Evolutionary conservation across 2,113 vertebrate species (phyloP).

Genomic region (Labrus mixtus): DNA sequence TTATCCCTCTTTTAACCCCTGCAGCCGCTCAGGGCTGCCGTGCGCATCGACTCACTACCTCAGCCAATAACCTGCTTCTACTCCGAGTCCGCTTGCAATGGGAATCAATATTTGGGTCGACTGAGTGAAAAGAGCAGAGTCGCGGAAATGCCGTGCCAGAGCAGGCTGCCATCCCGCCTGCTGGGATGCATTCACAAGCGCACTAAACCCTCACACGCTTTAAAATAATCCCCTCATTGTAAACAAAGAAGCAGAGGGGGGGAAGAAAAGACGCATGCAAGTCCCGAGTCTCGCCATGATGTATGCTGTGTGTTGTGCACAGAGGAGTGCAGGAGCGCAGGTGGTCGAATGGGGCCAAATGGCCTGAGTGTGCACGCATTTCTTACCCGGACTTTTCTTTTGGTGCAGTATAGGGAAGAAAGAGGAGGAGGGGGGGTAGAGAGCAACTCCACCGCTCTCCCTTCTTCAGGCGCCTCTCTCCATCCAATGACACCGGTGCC

Average conservation of each 20-base stretch:
- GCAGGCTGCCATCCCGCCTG: slow-evolving; percentile 26
- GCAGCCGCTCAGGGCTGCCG: background rate
- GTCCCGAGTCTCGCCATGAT: slow-evolving; percentile 29
- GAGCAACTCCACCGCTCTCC: slow-evolving; percentile 79
- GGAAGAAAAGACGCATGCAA: slow-evolving; percentile 21
- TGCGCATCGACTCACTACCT: background rate
- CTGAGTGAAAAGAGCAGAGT: background rate
- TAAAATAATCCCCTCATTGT: slow-evolving; percentile 3
- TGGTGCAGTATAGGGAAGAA: slow-evolving; percentile 77
- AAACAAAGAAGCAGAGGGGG: background rate
- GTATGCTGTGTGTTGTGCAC: background rate
- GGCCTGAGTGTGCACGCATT: slow-evolving; percentile 40
- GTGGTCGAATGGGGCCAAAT: slow-evolving; percentile 30
- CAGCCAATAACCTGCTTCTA: slow-evolving; percentile 16
- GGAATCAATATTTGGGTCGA: slow-evolving; percentile 35
- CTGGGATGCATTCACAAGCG: slow-evolving; percentile 17
- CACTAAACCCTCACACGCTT: slow-evolving; percentile 23
- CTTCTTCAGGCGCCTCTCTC: slow-evolving; percentile 79
- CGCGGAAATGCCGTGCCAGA: slow-evolving; percentile 1
- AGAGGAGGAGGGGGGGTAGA: slow-evolving; percentile 53
- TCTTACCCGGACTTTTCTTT: slow-evolving; percentile 83
- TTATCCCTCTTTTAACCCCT: slow-evolving; percentile 5
- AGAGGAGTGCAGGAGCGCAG: slow-evolving; percentile 17
- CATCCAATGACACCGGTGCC: slow-evolving; percentile 74
- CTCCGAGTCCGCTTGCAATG: slow-evolving; percentile 19